These are phyloP conservation scores for Turritopsis rubra DNA, from an alignment of 30 jellyfish, hydroid and myxozoan species.

Conservation along the genomic window DNA sequence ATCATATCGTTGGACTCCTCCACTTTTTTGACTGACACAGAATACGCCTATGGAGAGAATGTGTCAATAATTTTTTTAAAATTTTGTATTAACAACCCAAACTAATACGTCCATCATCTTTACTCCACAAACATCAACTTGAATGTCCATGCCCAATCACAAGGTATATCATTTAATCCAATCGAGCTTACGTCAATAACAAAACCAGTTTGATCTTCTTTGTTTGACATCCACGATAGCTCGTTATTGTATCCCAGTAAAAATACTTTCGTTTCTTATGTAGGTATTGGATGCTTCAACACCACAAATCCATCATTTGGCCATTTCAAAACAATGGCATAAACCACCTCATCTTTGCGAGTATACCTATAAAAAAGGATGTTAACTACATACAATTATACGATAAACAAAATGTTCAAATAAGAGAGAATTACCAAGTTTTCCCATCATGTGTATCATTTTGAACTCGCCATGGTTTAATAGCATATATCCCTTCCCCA, in stretches of 20 bases:
- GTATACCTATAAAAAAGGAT: conserved; percentile 60
- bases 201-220: conserved; percentile 12
- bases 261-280: conserved; percentile 31
- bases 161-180: neutral
- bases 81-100: too few relatives aligned
- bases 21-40: too few relatives aligned
- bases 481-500: conserved; percentile 69
- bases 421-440: neutral
- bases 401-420: neutral
- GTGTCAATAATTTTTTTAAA: too few relatives aligned
- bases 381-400: too few relatives aligned
- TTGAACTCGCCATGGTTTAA: conserved; percentile 68
- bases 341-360: conserved; percentile 28
- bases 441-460: conserved; percentile 35
- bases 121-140: conserved; percentile 4
- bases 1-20: too few relatives aligned
- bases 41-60: too few relatives aligned
- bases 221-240: conserved; percentile 25
- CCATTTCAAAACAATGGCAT: conserved; percentile 62
- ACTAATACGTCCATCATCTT: too few relatives aligned
- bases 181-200: conserved; percentile 36
- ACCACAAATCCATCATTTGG: conserved; percentile 37
- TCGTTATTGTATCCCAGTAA: conserved; percentile 44
- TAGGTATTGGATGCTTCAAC: conserved; percentile 41
- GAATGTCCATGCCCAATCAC: conserved; percentile 20